Conservation (phyloP, 2,888 invertebrate species). For the Dioctria rufipes region DNA sequence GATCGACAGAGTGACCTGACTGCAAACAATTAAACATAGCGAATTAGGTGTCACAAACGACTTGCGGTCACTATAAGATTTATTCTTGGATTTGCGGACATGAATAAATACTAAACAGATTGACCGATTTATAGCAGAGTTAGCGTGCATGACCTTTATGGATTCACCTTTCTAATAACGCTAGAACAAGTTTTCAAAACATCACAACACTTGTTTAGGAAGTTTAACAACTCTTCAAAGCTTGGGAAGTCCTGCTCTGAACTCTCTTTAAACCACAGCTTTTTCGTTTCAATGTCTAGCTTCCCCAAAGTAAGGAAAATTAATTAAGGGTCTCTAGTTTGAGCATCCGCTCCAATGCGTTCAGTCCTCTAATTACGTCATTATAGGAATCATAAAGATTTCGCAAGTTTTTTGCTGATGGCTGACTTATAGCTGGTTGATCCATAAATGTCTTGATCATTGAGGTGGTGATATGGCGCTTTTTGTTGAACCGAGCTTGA, state of each 20-base stretch:
- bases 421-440: neutral
- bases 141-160: neutral
- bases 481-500: neutral
- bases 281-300: too few relatives aligned
- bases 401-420: neutral
- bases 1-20: neutral
- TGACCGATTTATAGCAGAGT: neutral
- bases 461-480: neutral
- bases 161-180: neutral
- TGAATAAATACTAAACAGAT: neutral
- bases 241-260: neutral
- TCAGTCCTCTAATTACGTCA: neutral
- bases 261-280: neutral
- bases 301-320: too few relatives aligned
- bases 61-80: neutral
- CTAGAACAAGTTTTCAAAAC: neutral
- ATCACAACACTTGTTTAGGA: neutral
- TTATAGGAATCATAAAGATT: neutral
- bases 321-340: neutral
- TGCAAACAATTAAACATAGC: neutral
- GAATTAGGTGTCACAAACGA: neutral
- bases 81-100: neutral
- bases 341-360: neutral
- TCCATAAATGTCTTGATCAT: neutral
- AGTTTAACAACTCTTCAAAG: neutral